Conservation (phyloP, 2,113 vertebrate species). For the Bostrychus sinensis region DNA sequence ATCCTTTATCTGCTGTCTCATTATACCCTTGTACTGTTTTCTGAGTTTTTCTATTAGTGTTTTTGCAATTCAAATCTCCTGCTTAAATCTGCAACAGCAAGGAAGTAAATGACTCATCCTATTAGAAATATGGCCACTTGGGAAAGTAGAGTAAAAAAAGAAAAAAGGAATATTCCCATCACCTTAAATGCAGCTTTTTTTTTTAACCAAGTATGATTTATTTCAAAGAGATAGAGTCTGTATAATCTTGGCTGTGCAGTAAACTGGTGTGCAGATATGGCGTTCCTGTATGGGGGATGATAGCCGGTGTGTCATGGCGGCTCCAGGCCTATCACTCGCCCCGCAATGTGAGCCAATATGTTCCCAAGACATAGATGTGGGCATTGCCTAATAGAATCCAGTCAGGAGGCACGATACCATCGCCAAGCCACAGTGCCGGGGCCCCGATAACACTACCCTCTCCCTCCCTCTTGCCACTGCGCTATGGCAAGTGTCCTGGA, state of each 20-base stretch:
- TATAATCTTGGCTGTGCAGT: constrained; percentile 58
- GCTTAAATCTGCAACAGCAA: constrained; percentile 58
- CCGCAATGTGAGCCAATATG: constrained; percentile 64
- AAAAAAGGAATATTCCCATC: constrained; percentile 36
- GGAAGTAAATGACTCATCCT: constrained; percentile 21
- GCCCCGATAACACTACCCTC: constrained; percentile 66
- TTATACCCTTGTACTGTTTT: constrained; percentile 57
- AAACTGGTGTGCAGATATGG: constrained; percentile 65
- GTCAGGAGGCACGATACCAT: constrained; percentile 74
- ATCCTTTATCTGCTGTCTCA: constrained; percentile 61
- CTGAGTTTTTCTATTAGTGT: constrained; percentile 40
- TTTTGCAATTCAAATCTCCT: constrained; percentile 60
- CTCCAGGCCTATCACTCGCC: constrained; percentile 55
- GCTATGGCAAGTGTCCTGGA: constrained; percentile 68
- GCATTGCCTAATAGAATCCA: constrained; percentile 78
- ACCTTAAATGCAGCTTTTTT: constrained; percentile 16
- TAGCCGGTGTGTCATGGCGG: constrained; percentile 68
- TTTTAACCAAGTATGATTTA: constrained; percentile 31
- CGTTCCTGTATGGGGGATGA: constrained; percentile 63
- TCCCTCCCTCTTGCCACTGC: constrained; percentile 42
- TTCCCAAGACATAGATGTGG: constrained; percentile 70
- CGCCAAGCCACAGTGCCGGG: constrained; percentile 65
- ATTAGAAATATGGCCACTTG: constrained; percentile 45
- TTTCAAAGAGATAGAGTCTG: constrained; percentile 32
- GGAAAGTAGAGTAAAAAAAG: constrained; percentile 28